Evolutionary conservation across 2,113 vertebrate species (phyloP).

Genomic region (Hypocryptadius cinnamomeus): DNA sequence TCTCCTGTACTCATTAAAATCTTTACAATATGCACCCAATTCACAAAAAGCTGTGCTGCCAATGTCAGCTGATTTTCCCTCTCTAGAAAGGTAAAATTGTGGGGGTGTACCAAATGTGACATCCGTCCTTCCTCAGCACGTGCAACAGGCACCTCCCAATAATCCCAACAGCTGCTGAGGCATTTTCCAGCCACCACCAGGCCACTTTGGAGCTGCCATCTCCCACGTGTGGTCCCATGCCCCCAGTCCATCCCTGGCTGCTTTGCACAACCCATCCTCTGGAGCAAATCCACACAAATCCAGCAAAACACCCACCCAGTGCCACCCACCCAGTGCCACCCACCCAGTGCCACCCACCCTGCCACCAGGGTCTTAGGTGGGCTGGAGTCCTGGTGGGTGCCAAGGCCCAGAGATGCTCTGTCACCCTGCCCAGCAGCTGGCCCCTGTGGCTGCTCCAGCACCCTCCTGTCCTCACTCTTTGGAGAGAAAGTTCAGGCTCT

Average conservation of each 20-base stretch:
- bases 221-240: background rate
- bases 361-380: background rate
- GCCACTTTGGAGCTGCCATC: background rate
- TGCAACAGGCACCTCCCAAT: background rate
- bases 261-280: background rate
- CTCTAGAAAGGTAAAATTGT: background rate
- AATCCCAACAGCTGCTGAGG: background rate
- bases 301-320: accelerated
- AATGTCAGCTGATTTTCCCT: background rate
- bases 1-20: background rate
- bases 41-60: background rate
- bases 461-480: background rate
- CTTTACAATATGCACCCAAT: background rate
- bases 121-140: background rate
- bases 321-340: background rate
- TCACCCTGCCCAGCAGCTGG: background rate
- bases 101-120: background rate
- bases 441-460: background rate
- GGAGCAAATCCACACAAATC: background rate
- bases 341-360: background rate
- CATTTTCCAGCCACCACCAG: background rate
- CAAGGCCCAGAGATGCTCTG: background rate
- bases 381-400: background rate
- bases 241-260: background rate
- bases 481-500: background rate